Base-by-base conservation (phyloP, 2,888 invertebrate species). In the Micropterix aruncella region DNA sequence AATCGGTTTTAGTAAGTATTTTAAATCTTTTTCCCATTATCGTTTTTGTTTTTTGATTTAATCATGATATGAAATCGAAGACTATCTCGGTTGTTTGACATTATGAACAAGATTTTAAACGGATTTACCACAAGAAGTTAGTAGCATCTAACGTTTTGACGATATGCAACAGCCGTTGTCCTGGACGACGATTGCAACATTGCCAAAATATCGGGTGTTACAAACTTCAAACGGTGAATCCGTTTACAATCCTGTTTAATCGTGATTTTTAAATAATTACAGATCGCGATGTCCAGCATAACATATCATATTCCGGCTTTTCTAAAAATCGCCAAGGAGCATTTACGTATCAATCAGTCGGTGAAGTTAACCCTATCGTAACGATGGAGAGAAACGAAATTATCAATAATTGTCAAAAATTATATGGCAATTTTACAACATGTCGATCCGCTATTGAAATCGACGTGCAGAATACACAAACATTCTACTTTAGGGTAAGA, bases 371-470 rank as follows among this genome's bases (percentile, higher is more conserved):
- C 54, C 96, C 96, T 0, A 76, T 87, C 15, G 73, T 96, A 9
- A 88, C 90, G 0, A 72, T 96, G 1, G 86, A 87, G 49, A 80
- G 83, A 51, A 95, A 93, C 62, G 86, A 89, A 56, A 81, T 99
- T 49, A 75, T 75, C 38, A 65, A 79, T 45, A 97, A 97, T 60
- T 95, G 99, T 45, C 73, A 81, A 9, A 84, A 89, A 54, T 68
- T 97, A 18, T 94, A 93, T 56, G 94, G 93, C 1, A 99, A 99
- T 61, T 90, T 97, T 56, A 91, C 94, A 0, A 81, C 94, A 2
- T 86, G 94, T 57, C 74, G 76, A 54, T 78, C 89, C n/a, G 85
- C 91, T 2, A 70, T 94, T 4, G 77, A 80, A 55, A 68, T 97
- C 49, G 90, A 95, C 57, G 78, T 99, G 0, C 96, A 97, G 62